These are phyloP conservation scores for Prolemur simus DNA, from an alignment of 2,113 vertebrate genomes.

Conservation along the genomic window DNA sequence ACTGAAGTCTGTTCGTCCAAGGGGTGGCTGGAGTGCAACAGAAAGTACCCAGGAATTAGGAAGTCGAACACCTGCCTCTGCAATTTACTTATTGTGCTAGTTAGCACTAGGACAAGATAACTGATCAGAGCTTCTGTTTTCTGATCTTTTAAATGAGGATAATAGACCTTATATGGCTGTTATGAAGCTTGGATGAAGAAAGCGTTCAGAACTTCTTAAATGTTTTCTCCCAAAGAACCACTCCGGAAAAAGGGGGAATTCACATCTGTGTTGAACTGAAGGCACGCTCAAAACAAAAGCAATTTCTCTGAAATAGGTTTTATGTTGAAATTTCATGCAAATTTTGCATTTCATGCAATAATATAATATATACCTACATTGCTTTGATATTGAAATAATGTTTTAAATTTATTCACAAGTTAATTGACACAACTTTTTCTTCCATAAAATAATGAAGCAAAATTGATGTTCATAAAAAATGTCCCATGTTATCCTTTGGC, in stretches of 20 bases:
- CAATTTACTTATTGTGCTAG: not conserved
- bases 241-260: not conserved
- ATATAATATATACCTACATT: not conserved
- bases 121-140: not conserved
- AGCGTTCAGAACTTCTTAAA: not conserved
- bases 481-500: not conserved
- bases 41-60: not conserved
- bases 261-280: not conserved
- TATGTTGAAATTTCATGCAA: not conserved
- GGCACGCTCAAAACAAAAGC: slow-evolving; percentile 11
- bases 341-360: not conserved
- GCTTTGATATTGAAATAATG: not conserved
- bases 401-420: slow-evolving; percentile 5
- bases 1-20: not conserved
- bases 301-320: not conserved
- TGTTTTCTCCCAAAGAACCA: not conserved
- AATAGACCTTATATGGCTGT: not conserved
- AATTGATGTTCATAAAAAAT: not conserved
- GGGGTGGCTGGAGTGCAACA: not conserved
- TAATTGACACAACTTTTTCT: not conserved
- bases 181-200: not conserved
- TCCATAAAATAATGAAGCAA: not conserved
- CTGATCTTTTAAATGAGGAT: not conserved
- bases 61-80: not conserved
- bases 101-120: not conserved